Base-by-base conservation (phyloP, 2,113 vertebrate species). In the Ptychochromis oligacanthus region DNA sequence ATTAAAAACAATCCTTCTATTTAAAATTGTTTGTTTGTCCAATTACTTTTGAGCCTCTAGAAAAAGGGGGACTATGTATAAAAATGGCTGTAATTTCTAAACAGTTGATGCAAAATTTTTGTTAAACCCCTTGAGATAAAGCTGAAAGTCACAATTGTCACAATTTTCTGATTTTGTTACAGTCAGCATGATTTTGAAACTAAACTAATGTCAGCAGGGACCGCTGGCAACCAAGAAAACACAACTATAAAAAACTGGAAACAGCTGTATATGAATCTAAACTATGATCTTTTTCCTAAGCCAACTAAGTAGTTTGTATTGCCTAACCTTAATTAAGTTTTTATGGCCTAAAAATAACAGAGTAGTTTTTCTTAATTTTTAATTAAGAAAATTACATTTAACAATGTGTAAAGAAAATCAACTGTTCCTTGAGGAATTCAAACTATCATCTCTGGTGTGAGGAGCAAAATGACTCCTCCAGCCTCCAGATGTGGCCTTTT, bases 251-350 rank as follows among this genome's bases (percentile, higher is more conserved):
- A 6, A 65, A 65, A 26, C n/a, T 7, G 8, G 36, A 65, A 65
- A n/a, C 14, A 1, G 62, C 43, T 65, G 0, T 46, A 40, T 46
- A 26, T 4, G 22, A 14, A 67, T 26, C 17, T 0, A 1, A 22
- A 67, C 1, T 14, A 11, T 10, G 9, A 38, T 8, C 22, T 22
- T 46, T 22, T 46, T 26, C 22, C 43, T 26, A 46, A 26, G 2
- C 46, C 2, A 49, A 15, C 11, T 5, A 4, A 46, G 43, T 46
- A 3, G 22, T 17, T 26, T 67, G 43, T 26, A 67, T 40, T 9
- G 10, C 38, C 0, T 40, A 11, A n/a, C n/a, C n/a, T n/a, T n/a
- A n/a, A n/a, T n/a, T n/a, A n/a, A n/a, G n/a, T n/a, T n/a, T n/a
- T n/a, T n/a, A n/a, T n/a, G n/a, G n/a, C n/a, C n/a, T n/a, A n/a